These are phyloP conservation scores for Sternarchorhynchus goeldii DNA, from an alignment of 2,797 vertebrate genomes.

Conservation along the genomic window DNA sequence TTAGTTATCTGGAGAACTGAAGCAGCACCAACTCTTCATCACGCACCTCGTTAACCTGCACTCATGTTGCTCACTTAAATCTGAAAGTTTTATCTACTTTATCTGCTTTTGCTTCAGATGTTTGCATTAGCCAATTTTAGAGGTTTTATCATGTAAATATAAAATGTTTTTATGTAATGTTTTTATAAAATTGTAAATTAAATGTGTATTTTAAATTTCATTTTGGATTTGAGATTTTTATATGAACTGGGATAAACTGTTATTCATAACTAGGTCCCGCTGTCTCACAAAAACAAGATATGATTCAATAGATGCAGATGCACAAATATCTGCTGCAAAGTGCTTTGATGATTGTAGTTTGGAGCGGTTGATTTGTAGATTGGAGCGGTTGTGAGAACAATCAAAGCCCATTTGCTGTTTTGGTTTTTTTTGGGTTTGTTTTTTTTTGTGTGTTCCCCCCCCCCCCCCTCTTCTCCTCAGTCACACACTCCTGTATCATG, in stretches of 20 bases:
- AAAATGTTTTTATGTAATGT: slow-evolving; percentile 55
- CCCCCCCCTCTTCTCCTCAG: background rate
- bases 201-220: slow-evolving; percentile 71
- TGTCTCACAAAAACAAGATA: no score
- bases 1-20: slow-evolving; percentile 77
- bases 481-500: background rate
- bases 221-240: slow-evolving; percentile 13
- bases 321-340: no score
- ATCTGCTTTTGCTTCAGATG: background rate
- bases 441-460: no score
- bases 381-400: background rate
- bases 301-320: no score
- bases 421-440: background rate
- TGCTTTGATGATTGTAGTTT: background rate
- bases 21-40: background rate
- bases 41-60: background rate
- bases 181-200: slow-evolving; percentile 76
- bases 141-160: slow-evolving; percentile 76
- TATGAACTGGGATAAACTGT: background rate
- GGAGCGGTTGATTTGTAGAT: no score
- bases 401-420: background rate
- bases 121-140: slow-evolving; percentile 30
- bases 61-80: background rate
- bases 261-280: no score
- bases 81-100: background rate